These are phyloP conservation scores for Cyaniris semiargus DNA, from an alignment of 2,888 invertebrate species.

Conservation along the genomic window DNA sequence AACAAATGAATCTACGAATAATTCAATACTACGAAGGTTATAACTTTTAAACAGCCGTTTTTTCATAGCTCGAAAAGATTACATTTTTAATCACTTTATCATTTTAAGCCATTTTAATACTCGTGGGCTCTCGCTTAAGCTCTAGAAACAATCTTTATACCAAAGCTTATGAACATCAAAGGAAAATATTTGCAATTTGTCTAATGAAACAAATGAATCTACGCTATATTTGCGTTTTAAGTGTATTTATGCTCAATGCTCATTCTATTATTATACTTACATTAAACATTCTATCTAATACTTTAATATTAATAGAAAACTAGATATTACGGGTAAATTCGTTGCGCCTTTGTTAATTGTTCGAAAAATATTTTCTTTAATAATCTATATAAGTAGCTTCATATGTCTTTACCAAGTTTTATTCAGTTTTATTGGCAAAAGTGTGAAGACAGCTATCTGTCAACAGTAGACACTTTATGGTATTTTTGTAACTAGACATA, in stretches of 20 bases:
- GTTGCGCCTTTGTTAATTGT: neutral
- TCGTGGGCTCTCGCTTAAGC: neutral
- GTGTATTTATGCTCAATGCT: neutral
- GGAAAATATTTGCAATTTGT: neutral
- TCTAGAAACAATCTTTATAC: slow-evolving; percentile 11
- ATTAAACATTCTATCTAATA: neutral
- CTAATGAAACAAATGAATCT: neutral
- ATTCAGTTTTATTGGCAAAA: too few relatives aligned
- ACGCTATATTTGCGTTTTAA: neutral
- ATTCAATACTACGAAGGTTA: too few relatives aligned
- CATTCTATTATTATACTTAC: neutral
- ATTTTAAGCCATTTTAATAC: neutral
- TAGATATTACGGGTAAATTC: neutral
- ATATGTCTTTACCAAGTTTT: too few relatives aligned
- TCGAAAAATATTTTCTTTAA: neutral
- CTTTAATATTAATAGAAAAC: too few relatives aligned
- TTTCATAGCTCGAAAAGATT: neutral
- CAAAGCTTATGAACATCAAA: slow-evolving; percentile 9
- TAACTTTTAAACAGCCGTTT: too few relatives aligned
- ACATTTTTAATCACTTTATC: neutral
- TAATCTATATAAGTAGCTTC: too few relatives aligned
- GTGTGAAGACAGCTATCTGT: too few relatives aligned
- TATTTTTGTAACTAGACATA: too few relatives aligned
- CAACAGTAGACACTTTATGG: too few relatives aligned
- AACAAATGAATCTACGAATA: neutral